Base-by-base conservation (phyloP, 2,888 invertebrate species). In the Dasypogon diadema region DNA sequence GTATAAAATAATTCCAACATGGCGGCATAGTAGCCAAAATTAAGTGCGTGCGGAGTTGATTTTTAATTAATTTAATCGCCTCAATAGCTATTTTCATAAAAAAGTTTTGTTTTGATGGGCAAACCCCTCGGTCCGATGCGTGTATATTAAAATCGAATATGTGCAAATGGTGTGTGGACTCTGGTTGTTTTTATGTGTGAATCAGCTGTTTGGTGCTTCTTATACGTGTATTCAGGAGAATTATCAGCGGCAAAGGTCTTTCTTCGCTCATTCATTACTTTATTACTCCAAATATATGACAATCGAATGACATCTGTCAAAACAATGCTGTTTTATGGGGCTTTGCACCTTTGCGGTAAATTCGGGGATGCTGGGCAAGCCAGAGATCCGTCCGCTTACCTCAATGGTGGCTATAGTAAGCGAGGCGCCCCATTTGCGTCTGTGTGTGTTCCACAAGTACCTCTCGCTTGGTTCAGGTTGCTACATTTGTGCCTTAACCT, bases 1-100 rank as follows among this genome's bases (percentile, higher is more conserved):
- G 74, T 58, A 74, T 60, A 74, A 74, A 63, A 63, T 74, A 74
- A 74, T 79, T 80, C 76, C 79, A 80, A 80, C 48, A 80, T 80
- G 80, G 80, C 80, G 80, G 74, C 74, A 65, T 73, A 75, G 72
- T 77, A 75, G 48, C 73, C 75, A 76, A 75, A 76, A 77, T 76
- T 77, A 76, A 76, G 77, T 77, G 70, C 63, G 68, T 76, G 54
- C 60, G 21, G 60, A 60, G 74, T 26, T 76, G 51, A 37, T 72
- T 77, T 77, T 74, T 55, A 46, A 34, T 65, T 54, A 48, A 68
- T 68, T 75, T 68, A 16, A 42, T 73, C 54, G 55, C 30, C 21
- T 72, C 26, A 48, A 51, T 51, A 54, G 30, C 26, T 46, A 68
- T 34, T 34, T 54, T 18, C 21, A 37, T 21, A 63, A 22, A 48